Evolutionary conservation across 2,113 vertebrate genomes (phyloP).

Genomic region (Jaculus jaculus): DNA sequence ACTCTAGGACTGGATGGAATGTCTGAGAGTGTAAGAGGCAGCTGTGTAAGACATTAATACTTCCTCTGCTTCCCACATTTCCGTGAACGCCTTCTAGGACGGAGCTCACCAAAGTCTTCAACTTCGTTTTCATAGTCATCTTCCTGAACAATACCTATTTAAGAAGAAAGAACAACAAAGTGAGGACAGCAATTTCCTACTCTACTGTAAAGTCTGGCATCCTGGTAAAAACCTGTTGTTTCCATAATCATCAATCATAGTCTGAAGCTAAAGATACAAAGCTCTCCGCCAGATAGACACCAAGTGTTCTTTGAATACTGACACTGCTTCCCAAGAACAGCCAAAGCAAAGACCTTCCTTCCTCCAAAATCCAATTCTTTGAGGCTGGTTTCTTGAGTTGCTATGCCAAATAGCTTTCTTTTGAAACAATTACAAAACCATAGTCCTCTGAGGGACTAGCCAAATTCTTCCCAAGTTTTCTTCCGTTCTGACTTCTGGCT

Average conservation of each 20-base stretch:
- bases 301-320: background rate
- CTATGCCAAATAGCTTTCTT: background rate
- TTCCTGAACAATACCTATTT: conserved; percentile 80
- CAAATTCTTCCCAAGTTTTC: background rate
- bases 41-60: conserved; percentile 40
- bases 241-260: background rate
- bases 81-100: conserved; percentile 69
- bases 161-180: conserved; percentile 41
- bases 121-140: conserved; percentile 84
- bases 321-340: background rate
- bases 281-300: no score
- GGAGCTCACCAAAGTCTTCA: conserved; percentile 84
- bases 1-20: conserved; percentile 29
- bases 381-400: background rate
- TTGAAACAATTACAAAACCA: conserved; percentile 15
- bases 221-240: background rate
- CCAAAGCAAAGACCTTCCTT: background rate
- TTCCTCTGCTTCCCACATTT: conserved; percentile 77
- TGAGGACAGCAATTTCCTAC: background rate
- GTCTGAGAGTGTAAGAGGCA: background rate
- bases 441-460: background rate
- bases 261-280: conserved; percentile 1
- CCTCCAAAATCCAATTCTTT: background rate
- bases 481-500: background rate
- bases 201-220: background rate